A percentile compares a stretch with the other conserved stretches of the same genome.
These are phyloP conservation scores for Epizoanthus rinbou DNA, from an alignment of 92 coral and sea anemone genomes.

Conservation along the genomic window DNA sequence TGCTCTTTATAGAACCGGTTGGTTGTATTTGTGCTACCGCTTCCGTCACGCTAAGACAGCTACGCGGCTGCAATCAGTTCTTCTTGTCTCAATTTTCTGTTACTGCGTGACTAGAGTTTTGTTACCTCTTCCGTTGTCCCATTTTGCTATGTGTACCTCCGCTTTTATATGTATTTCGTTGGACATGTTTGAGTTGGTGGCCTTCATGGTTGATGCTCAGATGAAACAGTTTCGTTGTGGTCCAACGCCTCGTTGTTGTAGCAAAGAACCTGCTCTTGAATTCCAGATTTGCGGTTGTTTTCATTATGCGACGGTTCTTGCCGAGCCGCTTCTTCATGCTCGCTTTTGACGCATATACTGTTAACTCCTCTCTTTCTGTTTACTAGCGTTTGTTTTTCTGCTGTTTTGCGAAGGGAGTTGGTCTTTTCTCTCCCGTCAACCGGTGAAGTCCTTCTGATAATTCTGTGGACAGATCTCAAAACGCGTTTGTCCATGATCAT, in stretches of 20 bases:
- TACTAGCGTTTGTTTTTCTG: neutral
- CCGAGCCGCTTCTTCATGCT: neutral
- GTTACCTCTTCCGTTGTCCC: too few species aligned
- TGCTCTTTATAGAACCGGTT: too few species aligned
- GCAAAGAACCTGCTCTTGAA: neutral
- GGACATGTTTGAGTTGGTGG: too few species aligned
- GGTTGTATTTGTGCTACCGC: too few species aligned
- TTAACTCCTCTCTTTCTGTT: neutral
- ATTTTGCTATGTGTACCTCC: too few species aligned
- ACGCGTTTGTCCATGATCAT: conserved; percentile 16
- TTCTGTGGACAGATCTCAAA: neutral
- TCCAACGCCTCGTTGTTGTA: neutral
- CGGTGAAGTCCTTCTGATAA: neutral
- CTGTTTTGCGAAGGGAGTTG: neutral
- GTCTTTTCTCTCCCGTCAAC: neutral
- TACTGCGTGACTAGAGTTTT: too few species aligned
- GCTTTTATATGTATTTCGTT: too few species aligned
- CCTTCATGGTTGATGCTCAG: too few species aligned
- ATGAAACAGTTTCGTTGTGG: neutral
- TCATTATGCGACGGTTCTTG: neutral
- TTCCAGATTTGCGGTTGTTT: neutral
- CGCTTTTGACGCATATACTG: too few species aligned
- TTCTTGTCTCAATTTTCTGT: too few species aligned
- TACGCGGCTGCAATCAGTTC: too few species aligned
- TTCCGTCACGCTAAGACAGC: too few species aligned